These are phyloP conservation scores for Pantala flavescens DNA, from an alignment of 1,140 invertebrate genomes.

Conservation along the genomic window DNA sequence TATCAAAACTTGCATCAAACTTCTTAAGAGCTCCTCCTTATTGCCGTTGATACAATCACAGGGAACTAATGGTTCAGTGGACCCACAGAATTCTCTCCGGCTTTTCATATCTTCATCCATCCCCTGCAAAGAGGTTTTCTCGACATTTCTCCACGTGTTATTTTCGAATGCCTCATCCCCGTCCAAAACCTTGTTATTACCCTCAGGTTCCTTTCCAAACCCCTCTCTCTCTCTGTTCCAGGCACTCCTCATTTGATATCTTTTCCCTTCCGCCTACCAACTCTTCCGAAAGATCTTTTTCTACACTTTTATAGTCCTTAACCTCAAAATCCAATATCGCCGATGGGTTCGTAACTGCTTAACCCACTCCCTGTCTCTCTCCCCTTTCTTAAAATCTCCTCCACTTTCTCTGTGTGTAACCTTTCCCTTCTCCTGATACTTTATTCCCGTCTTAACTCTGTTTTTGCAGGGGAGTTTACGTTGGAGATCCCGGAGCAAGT, in stretches of 20 bases:
- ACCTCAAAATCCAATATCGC: slow-evolving; percentile 9
- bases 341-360: slow-evolving; percentile 4
- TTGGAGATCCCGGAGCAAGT: too few species aligned
- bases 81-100: too few species aligned
- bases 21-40: too few species aligned
- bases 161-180: neutral
- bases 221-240: neutral
- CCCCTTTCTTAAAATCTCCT: too few species aligned
- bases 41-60: too few species aligned
- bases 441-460: too few species aligned
- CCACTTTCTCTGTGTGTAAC: too few species aligned
- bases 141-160: neutral
- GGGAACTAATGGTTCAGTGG: too few species aligned
- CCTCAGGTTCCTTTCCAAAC: neutral
- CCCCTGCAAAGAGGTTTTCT: neutral
- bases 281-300: neutral
- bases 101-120: too few species aligned
- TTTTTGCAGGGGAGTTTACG: too few species aligned
- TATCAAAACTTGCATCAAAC: too few species aligned
- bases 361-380: neutral
- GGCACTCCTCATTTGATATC: neutral
- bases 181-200: neutral
- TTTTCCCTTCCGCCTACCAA: neutral
- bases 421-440: too few species aligned
- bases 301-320: neutral